Evolutionary conservation across 2,113 vertebrate species (phyloP), one percentile per base, ranked within the genome.

Genomic region (Sciurus niger): DNA sequence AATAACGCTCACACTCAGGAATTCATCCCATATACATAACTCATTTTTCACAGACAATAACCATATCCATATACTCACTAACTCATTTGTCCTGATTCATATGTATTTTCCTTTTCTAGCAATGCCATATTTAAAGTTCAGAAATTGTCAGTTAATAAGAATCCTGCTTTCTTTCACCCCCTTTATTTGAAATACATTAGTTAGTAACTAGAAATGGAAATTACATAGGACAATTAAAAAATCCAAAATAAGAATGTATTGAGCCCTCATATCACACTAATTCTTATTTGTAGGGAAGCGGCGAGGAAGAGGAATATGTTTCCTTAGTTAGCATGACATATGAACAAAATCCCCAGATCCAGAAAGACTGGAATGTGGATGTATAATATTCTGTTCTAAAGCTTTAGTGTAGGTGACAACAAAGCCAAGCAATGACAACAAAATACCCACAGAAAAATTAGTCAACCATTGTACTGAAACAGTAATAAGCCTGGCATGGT

Each of bases 1-100:
- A 91, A 87, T n/a, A 96, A 70, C 28, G 79, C 63, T 95, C 55
- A 94, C 34, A 60, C 48, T 95, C 83, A 94, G 58, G 83, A 93
- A 93, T 96, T 84, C 51, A 80, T 79, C 74, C 43, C 10, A 63
- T 94, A 73, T 65, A 76, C 28, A 94, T 73, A 92, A 84, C 40
- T 96, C 70, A 83, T 85, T 90, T 82, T 68, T 88, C 70, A 97
- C 72, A 96, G 79, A 95, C 74, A 87, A 93, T 89, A 96, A 11
- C 34, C 34, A 43, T 40, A 86, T 16, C 14, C 46, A 58, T 76
- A 22, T 43, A 87, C 0, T 80, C 89, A 84, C 43, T 22, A 94
- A 89, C 51, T 86, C n/a, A 77, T 88, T 92, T 97, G 80, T 82
- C 46, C 58, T 92, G 46, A 78, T 89, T 94, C 51, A 76, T 37